Base-by-base conservation (phyloP, 2,888 invertebrate genomes). In the Limnephilus rhombicus region DNA sequence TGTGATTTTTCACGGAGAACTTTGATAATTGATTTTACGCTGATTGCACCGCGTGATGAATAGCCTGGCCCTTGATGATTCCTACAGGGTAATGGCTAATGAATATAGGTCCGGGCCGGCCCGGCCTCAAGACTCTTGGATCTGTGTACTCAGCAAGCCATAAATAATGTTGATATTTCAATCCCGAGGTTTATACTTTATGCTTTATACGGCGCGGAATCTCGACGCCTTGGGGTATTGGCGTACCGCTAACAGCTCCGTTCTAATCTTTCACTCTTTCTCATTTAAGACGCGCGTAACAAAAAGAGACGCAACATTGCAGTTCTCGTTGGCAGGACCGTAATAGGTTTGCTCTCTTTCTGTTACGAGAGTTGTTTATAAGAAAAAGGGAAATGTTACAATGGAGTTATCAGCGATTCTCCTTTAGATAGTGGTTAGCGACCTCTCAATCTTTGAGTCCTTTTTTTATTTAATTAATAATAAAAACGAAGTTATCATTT, bases 91-190 rank as follows among this genome's bases (percentile, higher is more conserved):
- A 68, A 68, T 68, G 68, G 68, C 68, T 92, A 93, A 93, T 91
- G 93, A 93, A 92, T 91, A 89, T 45, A 45, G 86, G 37, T n/a
- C 85, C 85, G 85, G 24, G 37, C 85, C 53, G 53, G 53, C 13
- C 13, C 68, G n/a, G 24, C n/a, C 68, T 24, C 1, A 68, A 68
- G 68, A 68, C 68, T 45, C 45, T n/a, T 24, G 68, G 68, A 45
- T 49, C n/a, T 49, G 91, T 91, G 91, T 91, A 92, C 88, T 86
- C 92, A 90, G 80, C 53, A 34, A 41, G 89, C 89, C 90, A 92
- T 93, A 93, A 93, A 93, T 93, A 92, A 90, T 85, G 88, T 89
- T 93, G 93, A 93, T 93, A 87, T 93, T 93, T 93, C 93, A 93
- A 93, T 93, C 90, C 91, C 87, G 24, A 68, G 68, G 24, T 68